Conservation (phyloP, 2,888 invertebrate species). For the Physocephala rufipes region DNA sequence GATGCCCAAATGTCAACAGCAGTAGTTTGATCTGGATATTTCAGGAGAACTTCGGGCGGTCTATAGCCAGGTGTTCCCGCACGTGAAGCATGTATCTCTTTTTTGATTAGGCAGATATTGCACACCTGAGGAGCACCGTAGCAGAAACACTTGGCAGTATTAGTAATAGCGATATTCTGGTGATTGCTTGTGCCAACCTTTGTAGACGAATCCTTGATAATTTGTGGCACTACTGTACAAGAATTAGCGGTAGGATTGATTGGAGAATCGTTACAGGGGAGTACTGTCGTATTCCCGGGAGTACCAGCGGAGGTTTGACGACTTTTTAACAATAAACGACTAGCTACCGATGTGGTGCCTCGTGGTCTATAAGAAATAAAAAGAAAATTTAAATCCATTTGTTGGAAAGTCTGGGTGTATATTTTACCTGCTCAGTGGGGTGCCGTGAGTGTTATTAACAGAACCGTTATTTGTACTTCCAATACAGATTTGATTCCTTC, state of each 20-base stretch:
- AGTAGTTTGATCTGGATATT: constrained; percentile 81
- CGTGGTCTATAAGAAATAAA: too few relatives aligned
- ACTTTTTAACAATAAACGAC: constrained; percentile 49
- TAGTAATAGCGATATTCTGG: constrained; percentile 45
- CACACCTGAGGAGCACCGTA: constrained; percentile 76
- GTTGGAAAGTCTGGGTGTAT: constrained; percentile 32
- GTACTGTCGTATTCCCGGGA: background rate
- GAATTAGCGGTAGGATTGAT: background rate
- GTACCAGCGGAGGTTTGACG: constrained; percentile 35
- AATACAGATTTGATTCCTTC: constrained; percentile 35
- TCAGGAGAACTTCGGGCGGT: constrained; percentile 85
- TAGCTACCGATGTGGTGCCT: constrained; percentile 46
- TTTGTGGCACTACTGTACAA: constrained; percentile 8
- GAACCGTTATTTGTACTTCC: constrained; percentile 34
- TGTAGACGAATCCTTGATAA: constrained; percentile 21
- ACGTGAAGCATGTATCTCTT: constrained; percentile 76
- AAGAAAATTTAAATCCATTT: constrained; percentile 49
- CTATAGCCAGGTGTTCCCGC: constrained; percentile 92
- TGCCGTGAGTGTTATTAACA: constrained; percentile 33
- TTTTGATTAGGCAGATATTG: constrained; percentile 72
- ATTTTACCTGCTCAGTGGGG: constrained; percentile 38
- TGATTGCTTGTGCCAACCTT: constrained; percentile 62
- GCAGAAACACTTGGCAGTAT: constrained; percentile 71
- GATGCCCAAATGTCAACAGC: constrained; percentile 91
- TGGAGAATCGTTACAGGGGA: background rate